Evolutionary conservation across 2,113 vertebrate genomes (phyloP), one percentile per base, ranked within the genome.

Genomic region (Forbesichthys papilliferus): DNA sequence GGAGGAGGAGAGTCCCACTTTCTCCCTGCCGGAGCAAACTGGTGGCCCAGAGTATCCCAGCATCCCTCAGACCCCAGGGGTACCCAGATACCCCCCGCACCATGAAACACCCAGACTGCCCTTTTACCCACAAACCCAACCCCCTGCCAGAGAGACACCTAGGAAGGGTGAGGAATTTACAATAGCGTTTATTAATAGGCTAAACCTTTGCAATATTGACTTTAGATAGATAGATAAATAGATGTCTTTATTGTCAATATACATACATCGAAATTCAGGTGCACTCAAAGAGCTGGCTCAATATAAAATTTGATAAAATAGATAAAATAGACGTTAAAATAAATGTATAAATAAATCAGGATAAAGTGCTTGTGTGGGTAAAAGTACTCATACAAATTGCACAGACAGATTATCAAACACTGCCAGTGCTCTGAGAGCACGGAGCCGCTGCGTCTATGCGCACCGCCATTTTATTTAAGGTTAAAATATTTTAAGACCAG

Each of bases 1-100:
- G 73, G 83, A 87, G 67, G 84, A 91, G 87, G 81, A 55, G 87
- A 81, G 87, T 79, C 79, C 83, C 64, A 48, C 78, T 13, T 80
- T 79, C 47, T 86, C 73, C 48, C 36, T 57, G 53, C 65, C 65
- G 13, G 65, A 67, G 53, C 73, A 82, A 57, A 86, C 88, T 16
- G 9, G 46, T 5, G 11, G 33, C 58, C 66, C 74, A 0, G 74
- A 69, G 3, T 48, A 58, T 20, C 74, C 81, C 53, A 73, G 33
- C 58, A 77, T 84, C 59, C 71, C 65, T 1, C 78, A 86, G 64
- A 82, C 77, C n/a, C 81, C 88, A 8, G 62, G 73, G 48, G 68
- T 46, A 46, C 83, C 84, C 7, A 65, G 27, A 46, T 16, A 69
- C 66, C 83, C 83, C 4, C 69, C 16, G 46, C 14, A 71, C 65